These are phyloP conservation scores for Mesorhabditis sp. DNA, from an alignment of 2,888 invertebrate genomes.

Conservation along the genomic window DNA sequence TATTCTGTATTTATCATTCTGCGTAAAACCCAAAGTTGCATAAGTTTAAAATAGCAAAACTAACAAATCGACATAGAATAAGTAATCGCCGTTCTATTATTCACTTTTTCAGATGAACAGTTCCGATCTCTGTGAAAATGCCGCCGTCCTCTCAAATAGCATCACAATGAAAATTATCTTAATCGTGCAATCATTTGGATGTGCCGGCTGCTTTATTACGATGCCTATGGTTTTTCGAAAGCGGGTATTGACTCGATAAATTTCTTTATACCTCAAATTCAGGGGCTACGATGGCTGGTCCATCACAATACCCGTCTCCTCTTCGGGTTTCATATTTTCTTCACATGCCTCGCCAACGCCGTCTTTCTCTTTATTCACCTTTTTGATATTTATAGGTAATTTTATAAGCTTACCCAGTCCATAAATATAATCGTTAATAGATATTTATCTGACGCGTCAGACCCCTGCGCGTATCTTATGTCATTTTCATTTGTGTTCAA, in stretches of 20 bases:
- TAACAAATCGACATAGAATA: no score
- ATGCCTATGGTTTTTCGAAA: background rate
- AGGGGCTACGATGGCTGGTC: background rate
- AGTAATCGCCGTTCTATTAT: no score
- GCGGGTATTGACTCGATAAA: background rate
- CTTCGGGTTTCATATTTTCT: background rate
- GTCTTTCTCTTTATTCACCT: background rate
- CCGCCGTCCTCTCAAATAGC: background rate
- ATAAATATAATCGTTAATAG: background rate
- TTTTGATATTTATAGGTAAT: background rate
- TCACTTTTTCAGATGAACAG: no score
- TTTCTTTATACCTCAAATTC: background rate
- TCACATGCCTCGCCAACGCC: conserved; percentile 1
- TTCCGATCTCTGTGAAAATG: background rate
- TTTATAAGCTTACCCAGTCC: background rate
- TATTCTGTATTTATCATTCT: no score
- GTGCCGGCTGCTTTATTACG: background rate
- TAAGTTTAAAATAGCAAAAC: no score
- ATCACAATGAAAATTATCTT: background rate
- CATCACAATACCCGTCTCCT: conserved; percentile 6
- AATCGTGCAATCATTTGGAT: background rate
- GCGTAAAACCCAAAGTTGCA: no score
- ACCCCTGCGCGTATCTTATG: background rate
- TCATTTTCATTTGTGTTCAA: background rate
- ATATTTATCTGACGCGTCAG: background rate